Conservation (phyloP, 1,140 invertebrate species). For the Eueides isabella region DNA sequence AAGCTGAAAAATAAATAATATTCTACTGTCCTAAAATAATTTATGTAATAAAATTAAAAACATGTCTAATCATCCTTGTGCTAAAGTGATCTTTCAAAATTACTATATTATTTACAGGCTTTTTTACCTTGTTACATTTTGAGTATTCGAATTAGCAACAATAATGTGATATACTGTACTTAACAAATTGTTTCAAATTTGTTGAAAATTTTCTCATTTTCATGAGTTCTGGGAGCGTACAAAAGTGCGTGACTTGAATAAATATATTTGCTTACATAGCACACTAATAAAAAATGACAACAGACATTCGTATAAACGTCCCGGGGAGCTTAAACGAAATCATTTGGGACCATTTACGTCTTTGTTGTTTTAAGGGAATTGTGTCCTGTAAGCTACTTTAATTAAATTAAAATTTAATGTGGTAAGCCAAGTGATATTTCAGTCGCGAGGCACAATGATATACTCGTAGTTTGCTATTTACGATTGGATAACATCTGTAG, state of each 20-base stretch:
- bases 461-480: too few relatives aligned
- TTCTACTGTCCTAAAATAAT: too few relatives aligned
- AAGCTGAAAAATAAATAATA: too few relatives aligned
- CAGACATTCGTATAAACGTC: conserved; percentile 22
- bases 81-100: not conserved
- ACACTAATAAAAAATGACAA: conserved; percentile 26
- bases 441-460: not conserved
- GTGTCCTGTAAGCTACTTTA: not conserved
- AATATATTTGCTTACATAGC: conserved; percentile 33
- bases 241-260: conserved; percentile 38
- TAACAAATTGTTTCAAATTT: not conserved
- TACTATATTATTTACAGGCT: not conserved
- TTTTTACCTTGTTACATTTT: not conserved
- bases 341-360: conserved; percentile 22
- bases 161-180: not conserved
- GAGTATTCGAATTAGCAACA: not conserved
- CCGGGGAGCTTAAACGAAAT: not conserved
- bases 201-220: conserved; percentile 17
- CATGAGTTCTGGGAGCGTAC: conserved; percentile 37
- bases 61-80: not conserved
- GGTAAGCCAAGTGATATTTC: not conserved
- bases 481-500: too few relatives aligned
- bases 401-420: not conserved
- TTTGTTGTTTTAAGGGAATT: conserved; percentile 17
- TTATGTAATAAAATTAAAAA: too few relatives aligned